Evolutionary conservation across 2,113 vertebrate genomes (phyloP).

Genomic region (Syngnathus floridae): DNA sequence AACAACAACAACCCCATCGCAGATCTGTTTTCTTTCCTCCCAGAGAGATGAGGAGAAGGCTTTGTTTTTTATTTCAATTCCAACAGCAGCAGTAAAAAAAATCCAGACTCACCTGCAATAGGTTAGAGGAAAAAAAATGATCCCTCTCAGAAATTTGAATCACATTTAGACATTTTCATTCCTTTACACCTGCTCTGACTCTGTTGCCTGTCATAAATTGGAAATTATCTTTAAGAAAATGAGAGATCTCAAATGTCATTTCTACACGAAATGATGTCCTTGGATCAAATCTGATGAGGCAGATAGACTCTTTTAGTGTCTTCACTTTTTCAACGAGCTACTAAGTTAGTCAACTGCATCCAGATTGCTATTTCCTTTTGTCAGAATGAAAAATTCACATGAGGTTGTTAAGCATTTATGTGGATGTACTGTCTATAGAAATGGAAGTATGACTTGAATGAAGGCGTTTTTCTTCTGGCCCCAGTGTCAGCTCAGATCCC

Average conservation of each 20-base stretch:
- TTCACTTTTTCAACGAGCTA: neutral
- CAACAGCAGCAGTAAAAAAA: neutral
- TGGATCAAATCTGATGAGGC: too few relatives aligned
- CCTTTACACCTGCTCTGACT: neutral
- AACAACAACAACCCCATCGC: slow-evolving; percentile 43
- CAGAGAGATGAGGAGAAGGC: slow-evolving; percentile 15
- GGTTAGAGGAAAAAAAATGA: neutral
- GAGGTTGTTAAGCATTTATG: neutral
- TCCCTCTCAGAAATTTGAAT: neutral
- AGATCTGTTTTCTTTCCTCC: slow-evolving; percentile 41
- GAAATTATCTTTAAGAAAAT: too few relatives aligned
- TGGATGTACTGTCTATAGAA: neutral
- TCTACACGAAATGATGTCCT: too few relatives aligned
- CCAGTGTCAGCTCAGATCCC: slow-evolving; percentile 20
- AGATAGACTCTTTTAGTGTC: neutral
- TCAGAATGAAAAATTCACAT: neutral
- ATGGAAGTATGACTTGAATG: slow-evolving; percentile 4
- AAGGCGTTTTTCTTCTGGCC: slow-evolving; percentile 31
- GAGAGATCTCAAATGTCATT: too few relatives aligned
- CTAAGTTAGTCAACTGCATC: neutral
- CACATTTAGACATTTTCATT: neutral
- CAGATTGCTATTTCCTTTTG: slow-evolving; percentile 1
- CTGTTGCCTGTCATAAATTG: too few relatives aligned
- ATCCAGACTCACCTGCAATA: neutral
- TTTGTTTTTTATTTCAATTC: slow-evolving; percentile 21